A percentile compares a stretch with the other conserved stretches of the same genome.
Evolutionary conservation across 2,797 vertebrate genomes (phyloP).

Genomic region (Leptodactylus fallax): DNA sequence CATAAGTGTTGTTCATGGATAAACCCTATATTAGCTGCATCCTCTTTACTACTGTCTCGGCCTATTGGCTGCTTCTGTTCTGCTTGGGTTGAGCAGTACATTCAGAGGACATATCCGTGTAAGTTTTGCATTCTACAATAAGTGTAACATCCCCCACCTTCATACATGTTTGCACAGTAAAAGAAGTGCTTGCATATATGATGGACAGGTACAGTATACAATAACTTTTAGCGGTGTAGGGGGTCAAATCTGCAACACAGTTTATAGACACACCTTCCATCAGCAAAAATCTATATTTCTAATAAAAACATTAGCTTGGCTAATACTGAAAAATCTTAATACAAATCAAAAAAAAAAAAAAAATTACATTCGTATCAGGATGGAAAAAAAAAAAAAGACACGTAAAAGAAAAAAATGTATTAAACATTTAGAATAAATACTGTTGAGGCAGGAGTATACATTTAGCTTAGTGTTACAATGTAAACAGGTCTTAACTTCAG

Average conservation of each 20-base stretch:
- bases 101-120: background rate
- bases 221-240: background rate
- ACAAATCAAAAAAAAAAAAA: background rate
- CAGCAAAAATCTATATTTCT: conserved; percentile 3
- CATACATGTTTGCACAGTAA: background rate
- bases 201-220: conserved; percentile 1
- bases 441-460: conserved; percentile 39
- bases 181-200: conserved; percentile 8
- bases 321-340: background rate
- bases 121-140: background rate
- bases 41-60: no score
- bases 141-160: background rate
- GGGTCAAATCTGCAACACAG: conserved; percentile 23
- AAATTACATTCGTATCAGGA: conserved; percentile 7
- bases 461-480: conserved; percentile 44
- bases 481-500: conserved; percentile 17
- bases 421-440: conserved; percentile 49
- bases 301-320: background rate
- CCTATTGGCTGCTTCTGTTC: no score
- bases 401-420: conserved; percentile 16
- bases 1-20: no score
- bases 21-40: no score
- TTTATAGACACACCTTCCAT: conserved; percentile 37
- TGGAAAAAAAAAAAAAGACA: background rate
- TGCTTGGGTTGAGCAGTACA: no score